Percentiles rank a stretch among this genome's conserved stretches.
phyloP scores from a whole-genome alignment of 2,888 invertebrate genomes.

The Drosophila conformis region DNA sequence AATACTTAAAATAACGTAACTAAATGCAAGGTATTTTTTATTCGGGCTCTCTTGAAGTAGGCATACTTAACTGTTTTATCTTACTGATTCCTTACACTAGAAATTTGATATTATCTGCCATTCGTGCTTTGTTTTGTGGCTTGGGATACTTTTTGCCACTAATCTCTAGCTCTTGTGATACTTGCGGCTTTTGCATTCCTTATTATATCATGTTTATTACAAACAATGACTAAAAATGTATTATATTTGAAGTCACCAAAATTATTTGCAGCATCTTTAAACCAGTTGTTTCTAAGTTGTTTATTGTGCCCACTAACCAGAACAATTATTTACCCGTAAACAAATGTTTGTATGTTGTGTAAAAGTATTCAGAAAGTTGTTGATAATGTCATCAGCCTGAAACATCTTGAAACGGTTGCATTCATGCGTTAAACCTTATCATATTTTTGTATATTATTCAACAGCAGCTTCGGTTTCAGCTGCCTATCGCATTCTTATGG shows the following conservation, averaged over 20 bases:
- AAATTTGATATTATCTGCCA: constrained; percentile 62
- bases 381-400: constrained; percentile 46
- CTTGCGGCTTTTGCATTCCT: constrained; percentile 58
- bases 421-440: constrained; percentile 55
- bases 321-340: constrained; percentile 9
- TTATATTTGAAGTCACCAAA: constrained; percentile 14
- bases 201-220: constrained; percentile 23
- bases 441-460: constrained; percentile 54
- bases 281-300: neutral
- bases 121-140: constrained; percentile 60
- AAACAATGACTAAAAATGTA: neutral
- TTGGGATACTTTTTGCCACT: constrained; percentile 56
- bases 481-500: constrained; percentile 50
- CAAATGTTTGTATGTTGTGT: neutral
- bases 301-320: neutral
- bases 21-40: neutral
- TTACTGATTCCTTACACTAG: constrained; percentile 24
- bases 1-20: neutral
- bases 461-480: constrained; percentile 46
- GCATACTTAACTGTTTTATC: neutral
- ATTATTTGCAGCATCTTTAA: neutral
- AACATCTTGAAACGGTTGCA: constrained; percentile 36
- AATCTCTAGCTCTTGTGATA: constrained; percentile 46
- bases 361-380: neutral
- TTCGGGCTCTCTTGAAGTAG: neutral